Evolutionary conservation across 2,888 invertebrate genomes (phyloP).

Genomic region (Cryptocephalus primarius): DNA sequence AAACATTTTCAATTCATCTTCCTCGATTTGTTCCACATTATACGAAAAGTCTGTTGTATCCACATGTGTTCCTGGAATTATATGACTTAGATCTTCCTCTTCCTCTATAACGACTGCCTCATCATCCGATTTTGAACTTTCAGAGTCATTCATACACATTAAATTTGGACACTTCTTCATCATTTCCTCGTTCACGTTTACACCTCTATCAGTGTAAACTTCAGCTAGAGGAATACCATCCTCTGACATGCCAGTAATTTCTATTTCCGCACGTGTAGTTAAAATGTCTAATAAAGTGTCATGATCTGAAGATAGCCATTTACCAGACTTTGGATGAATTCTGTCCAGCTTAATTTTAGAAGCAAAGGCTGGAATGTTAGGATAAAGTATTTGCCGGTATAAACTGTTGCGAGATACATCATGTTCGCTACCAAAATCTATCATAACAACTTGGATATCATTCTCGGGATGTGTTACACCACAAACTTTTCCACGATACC

Average conservation of each 20-base stretch:
- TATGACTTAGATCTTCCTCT: slow-evolving; percentile 2
- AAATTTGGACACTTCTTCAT: slow-evolving; percentile 26
- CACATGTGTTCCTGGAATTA: no score
- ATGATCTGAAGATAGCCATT: slow-evolving; percentile 44
- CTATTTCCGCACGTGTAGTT: slow-evolving; percentile 40
- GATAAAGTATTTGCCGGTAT: slow-evolving; percentile 49
- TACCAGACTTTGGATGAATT: slow-evolving; percentile 27
- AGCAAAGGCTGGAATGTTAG: slow-evolving; percentile 56
- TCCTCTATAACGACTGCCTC: slow-evolving; percentile 10
- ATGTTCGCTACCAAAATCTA: slow-evolving; percentile 79
- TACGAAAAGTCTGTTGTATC: no score
- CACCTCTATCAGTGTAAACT: slow-evolving; percentile 16
- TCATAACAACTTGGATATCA: slow-evolving; percentile 50
- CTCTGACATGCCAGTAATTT: slow-evolving; percentile 30
- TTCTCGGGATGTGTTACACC: slow-evolving; percentile 20
- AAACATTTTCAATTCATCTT: background rate
- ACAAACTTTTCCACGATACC: slow-evolving; percentile 59
- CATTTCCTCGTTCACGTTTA: slow-evolving; percentile 37
- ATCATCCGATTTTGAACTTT: slow-evolving; percentile 6
- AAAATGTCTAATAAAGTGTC: slow-evolving; percentile 50
- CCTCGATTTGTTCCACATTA: no score
- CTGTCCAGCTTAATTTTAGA: slow-evolving; percentile 49
- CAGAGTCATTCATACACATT: slow-evolving; percentile 5
- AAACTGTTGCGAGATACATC: slow-evolving; percentile 45
- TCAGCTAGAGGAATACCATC: slow-evolving; percentile 21